Evolutionary conservation across 2,888 invertebrate genomes (phyloP), one percentile per base, ranked within the genome.

Genomic region (Tridacna gigas): DNA sequence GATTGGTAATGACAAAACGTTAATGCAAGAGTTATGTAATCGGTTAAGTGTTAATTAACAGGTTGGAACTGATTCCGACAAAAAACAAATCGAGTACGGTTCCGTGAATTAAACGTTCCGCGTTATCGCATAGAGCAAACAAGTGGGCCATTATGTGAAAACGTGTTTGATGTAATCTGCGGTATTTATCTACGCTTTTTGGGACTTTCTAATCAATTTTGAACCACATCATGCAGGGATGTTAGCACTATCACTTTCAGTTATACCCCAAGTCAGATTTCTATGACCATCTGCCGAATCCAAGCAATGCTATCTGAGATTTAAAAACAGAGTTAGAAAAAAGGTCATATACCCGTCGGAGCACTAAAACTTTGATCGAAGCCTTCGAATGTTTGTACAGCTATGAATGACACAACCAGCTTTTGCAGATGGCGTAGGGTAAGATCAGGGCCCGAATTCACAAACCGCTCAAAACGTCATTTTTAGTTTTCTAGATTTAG

Each of bases 21-120:
- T 80, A 80, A 80, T 80, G 80, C 80, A 80, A 74, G 60, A 80
- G 69, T 75, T 74, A 75, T 80, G 80, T 80, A 78, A 69, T 71
- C 71, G 71, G 71, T 51, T 71, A 71, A 71, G 28, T 71, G 71
- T 71, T 71, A 71, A 71, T 71, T 71, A 71, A 71, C 71, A 71
- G 71, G 45, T 71, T 71, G 26, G 22, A 71, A 47, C 71, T 25
- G 51, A 71, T 71, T 71, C 71, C 51, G 51, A 47, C 51, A 71
- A 51, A 37, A 37, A 71, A 71, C 71, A 71, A 71, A 71, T 71
- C 71, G 71, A 71, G 71, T 71, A 22, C 25, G 28, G 71, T 71
- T 51, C 71, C 71, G 71, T 37, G 71, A 26, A 71, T 71, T 22
- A 71, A 71, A 71, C 51, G 71, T 51, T 71, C 71, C 71, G 71